Evolutionary conservation across 2,888 invertebrate genomes (phyloP).

Genomic region (Augiades crinisus): DNA sequence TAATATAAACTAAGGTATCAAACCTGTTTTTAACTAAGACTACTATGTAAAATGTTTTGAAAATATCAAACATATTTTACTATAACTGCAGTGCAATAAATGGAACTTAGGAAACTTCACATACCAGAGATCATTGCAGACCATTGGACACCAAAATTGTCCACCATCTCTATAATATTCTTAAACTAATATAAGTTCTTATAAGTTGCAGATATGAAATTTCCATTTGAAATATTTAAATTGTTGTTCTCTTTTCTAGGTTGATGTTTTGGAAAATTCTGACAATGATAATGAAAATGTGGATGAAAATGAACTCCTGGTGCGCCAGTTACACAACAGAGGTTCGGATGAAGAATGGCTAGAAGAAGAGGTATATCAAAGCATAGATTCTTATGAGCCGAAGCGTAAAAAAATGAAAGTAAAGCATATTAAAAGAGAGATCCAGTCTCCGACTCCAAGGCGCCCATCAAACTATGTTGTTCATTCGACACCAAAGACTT

Average conservation of each 20-base stretch:
- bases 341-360: slow-evolving; percentile 70
- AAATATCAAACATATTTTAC: no score
- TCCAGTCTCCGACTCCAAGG: slow-evolving; percentile 47
- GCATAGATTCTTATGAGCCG: slow-evolving; percentile 53
- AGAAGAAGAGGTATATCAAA: slow-evolving; percentile 61
- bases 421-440: slow-evolving; percentile 56
- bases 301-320: slow-evolving; percentile 41
- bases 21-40: no score
- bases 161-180: no score
- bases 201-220: no score
- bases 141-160: no score
- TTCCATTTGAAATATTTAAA: not conserved
- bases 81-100: no score
- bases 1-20: not conserved
- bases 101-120: no score
- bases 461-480: slow-evolving; percentile 31
- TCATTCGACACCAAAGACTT: slow-evolving; percentile 19
- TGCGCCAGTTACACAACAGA: slow-evolving; percentile 44
- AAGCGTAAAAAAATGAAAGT: slow-evolving; percentile 53
- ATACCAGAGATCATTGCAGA: no score
- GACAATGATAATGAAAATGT: slow-evolving; percentile 45
- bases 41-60: no score
- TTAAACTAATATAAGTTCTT: no score
- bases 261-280: slow-evolving; percentile 53
- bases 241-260: slow-evolving; percentile 43